Evolutionary conservation across 2,113 vertebrate genomes (phyloP), one percentile per base, ranked within the genome.

Genomic region (Oryzias melastigma): DNA sequence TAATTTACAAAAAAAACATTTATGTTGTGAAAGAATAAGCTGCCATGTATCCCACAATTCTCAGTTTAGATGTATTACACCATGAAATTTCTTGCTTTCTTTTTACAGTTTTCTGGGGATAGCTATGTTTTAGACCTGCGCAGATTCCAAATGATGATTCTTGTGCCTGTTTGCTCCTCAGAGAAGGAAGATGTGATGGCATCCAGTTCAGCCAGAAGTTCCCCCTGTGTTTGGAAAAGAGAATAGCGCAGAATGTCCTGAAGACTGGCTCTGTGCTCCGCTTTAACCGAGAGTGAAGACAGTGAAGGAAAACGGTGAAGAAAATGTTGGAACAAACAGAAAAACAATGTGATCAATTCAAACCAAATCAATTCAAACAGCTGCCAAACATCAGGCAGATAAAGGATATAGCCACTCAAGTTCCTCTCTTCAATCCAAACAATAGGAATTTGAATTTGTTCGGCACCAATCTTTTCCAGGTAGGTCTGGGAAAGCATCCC

Each of bases 141-240:
- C 14, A 98, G 91, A 63, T 96, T 98, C 97, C 97, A 99, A 75
- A 98, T 96, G 69, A 99, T 96, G 71, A 99, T 96, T 63, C 94
- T 89, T 10, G 97, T 97, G 78, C 97, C 97, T 18, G 93, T 95
- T 68, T 88, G 90, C 1, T 67, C 22, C 22, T 22, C 83, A 47
- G 63, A 75, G 2, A 17, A 65, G 7, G 65, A 20, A 3, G 75
- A 42, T 20, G 6, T 67, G 61, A 99, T 93, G 49, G 92, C 89
- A 18, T 87, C 58, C 14, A 98, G 84, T 75, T 99, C 97, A 42
- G 80, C 71, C 35, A 94, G 68, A 19, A 99, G 87, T 0, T 95
- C 93, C 19, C 81, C 70, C 77, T 92, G 81, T 2, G 90, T 92
- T 1, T 74, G 77, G 81, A 98, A 97, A 4, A 95, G 80, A 47